Base-by-base conservation (phyloP, 2,888 invertebrate species). In the Acrobasis consociella region DNA sequence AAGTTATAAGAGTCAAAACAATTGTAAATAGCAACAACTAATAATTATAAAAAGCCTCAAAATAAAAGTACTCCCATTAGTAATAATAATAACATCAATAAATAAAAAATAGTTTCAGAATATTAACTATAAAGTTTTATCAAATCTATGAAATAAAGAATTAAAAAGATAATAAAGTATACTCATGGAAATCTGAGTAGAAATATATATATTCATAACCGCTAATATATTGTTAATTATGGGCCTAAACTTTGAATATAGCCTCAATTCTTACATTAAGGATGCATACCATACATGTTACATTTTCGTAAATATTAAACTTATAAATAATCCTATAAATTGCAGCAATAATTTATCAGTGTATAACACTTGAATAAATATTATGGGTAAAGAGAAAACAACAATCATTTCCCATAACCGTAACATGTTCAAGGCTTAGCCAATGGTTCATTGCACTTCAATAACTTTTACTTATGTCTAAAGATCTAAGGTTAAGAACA, bases 11-110 rank as follows among this genome's bases (percentile, higher is more conserved):
- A 81, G 73, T 82, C 79, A 88, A 42, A 89, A 89, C 87, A 89
- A 87, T 81, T 89, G 87, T 88, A 89, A 89, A 89, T 88, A 89
- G 86, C 85, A 88, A 90, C 88, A 88, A 89, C 81, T 84, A 82
- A 84, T 83, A 75, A 76, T 79, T 75, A 75, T 80, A 78, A 78
- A 84, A 85, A 89, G 87, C 86, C 87, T 89, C 86, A 77, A 83
- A 83, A 85, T 78, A 80, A 78, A 86, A 82, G 80, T 79, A 79
- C 78, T 77, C 69, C 74, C 72, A 69, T 73, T 79, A 78, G 76
- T 77, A 80, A 81, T 79, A 83, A 85, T 77, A 80, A 81, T 79
- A 83, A 85, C 81, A 81, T 76, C 67, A 80, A 80, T 82, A 80
- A 83, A 86, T 82, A 81, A 83, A 81, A 81, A 81, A 82, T 77